These are phyloP conservation scores for Dendrolimus punctatus DNA, from an alignment of 1,140 invertebrate genomes.

Conservation along the genomic window DNA sequence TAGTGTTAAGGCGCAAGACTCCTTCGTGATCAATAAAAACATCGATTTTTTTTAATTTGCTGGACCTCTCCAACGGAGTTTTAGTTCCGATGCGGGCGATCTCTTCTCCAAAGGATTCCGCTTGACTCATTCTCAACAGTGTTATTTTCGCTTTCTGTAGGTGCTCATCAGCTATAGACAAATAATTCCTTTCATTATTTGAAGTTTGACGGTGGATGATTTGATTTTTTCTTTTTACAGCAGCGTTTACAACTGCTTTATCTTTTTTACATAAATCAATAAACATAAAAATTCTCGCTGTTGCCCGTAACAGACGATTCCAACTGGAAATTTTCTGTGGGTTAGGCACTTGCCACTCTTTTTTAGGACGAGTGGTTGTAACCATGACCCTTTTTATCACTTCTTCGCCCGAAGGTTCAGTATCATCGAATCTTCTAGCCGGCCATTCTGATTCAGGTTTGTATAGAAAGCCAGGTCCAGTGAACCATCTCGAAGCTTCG, in stretches of 20 bases:
- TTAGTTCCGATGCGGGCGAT: too few relatives aligned
- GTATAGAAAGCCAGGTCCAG: background rate
- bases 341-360: background rate
- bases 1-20: background rate
- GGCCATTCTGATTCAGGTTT: background rate
- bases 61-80: background rate
- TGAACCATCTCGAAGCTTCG: background rate
- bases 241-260: background rate
- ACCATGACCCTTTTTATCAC: background rate
- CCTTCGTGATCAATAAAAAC: background rate
- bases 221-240: background rate
- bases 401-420: background rate
- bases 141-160: constrained; percentile 1
- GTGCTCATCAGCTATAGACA: background rate
- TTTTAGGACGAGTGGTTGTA: too few relatives aligned
- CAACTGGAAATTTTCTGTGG: constrained; percentile 2
- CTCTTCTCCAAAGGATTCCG: constrained; percentile 2
- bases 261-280: background rate
- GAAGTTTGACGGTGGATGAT: background rate
- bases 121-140: constrained; percentile 2
- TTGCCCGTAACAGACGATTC: constrained; percentile 1
- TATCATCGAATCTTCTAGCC: background rate
- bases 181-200: too few relatives aligned
- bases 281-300: constrained; percentile 4
- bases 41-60: constrained; percentile 2